Conservation (phyloP, 2,113 vertebrate genomes). For the Albula goreensis region DNA sequence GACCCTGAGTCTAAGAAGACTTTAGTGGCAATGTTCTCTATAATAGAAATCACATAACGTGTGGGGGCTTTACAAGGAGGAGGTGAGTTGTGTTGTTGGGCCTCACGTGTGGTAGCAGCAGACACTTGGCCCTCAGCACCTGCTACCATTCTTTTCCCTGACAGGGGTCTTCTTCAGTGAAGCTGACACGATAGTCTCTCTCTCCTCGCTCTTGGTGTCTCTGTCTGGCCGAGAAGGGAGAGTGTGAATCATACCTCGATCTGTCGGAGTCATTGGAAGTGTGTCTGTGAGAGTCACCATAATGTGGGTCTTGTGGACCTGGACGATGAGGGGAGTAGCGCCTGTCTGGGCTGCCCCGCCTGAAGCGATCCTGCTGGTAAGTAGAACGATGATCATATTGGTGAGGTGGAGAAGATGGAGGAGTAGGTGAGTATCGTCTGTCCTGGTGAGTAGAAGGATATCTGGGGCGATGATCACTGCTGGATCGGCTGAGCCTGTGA, state of each 20-base stretch:
- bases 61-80: too few relatives aligned
- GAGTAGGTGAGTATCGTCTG: not conserved
- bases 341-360: conserved; percentile 1
- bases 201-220: too few relatives aligned
- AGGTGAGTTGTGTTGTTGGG: too few relatives aligned
- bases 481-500: not conserved
- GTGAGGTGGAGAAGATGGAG: too few relatives aligned
- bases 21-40: too few relatives aligned
- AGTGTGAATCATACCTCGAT: too few relatives aligned
- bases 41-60: too few relatives aligned
- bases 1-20: too few relatives aligned
- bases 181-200: conserved; percentile 8
- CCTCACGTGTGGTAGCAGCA: not conserved
- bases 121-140: conserved; percentile 28
- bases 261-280: not conserved
- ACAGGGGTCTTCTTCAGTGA: not conserved
- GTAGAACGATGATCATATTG: too few relatives aligned
- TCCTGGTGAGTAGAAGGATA: not conserved
- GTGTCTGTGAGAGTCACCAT: not conserved
- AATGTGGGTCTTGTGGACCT: not conserved
- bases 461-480: too few relatives aligned
- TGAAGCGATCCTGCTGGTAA: not conserved
- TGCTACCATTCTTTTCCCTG: conserved; percentile 26
- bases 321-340: not conserved
- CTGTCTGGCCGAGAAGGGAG: too few relatives aligned